Conservation (phyloP, 2,797 vertebrate genomes). For the Gephyroberyx darwinii region DNA sequence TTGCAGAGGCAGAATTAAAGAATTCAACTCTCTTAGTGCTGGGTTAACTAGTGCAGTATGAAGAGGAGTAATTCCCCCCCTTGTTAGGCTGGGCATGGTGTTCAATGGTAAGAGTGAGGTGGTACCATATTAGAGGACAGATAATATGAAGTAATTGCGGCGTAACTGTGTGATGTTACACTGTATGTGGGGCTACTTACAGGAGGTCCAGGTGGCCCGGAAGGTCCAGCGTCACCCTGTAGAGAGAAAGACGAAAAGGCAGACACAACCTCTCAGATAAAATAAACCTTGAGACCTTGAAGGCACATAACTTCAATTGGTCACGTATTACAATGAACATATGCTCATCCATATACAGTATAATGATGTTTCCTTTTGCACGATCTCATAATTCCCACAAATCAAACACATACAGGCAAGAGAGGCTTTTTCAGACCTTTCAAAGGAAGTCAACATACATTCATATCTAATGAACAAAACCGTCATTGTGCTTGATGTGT, state of each 20-base stretch:
- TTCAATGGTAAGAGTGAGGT: background rate
- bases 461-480: background rate
- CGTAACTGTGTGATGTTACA: background rate
- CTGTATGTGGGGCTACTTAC: conserved; percentile 83
- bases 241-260: conserved; percentile 31
- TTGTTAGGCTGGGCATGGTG: background rate
- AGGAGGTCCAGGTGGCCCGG: conserved; percentile 89
- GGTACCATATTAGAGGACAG: background rate
- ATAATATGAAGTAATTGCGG: background rate
- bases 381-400: background rate
- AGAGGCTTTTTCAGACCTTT: no score
- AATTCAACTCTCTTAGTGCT: background rate
- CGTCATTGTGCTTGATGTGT: background rate
- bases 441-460: background rate
- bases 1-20: background rate
- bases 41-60: background rate
- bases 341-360: background rate
- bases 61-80: no score
- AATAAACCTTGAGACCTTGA: background rate
- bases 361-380: background rate
- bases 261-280: conserved; percentile 20
- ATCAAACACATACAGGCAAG: no score
- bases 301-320: background rate
- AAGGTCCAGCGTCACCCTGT: conserved; percentile 90
- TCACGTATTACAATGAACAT: background rate